A percentile compares a stretch with the other conserved stretches of the same genome.
These are phyloP conservation scores for Prorops nasuta DNA, from an alignment of 1,140 invertebrate species.

Conservation along the genomic window DNA sequence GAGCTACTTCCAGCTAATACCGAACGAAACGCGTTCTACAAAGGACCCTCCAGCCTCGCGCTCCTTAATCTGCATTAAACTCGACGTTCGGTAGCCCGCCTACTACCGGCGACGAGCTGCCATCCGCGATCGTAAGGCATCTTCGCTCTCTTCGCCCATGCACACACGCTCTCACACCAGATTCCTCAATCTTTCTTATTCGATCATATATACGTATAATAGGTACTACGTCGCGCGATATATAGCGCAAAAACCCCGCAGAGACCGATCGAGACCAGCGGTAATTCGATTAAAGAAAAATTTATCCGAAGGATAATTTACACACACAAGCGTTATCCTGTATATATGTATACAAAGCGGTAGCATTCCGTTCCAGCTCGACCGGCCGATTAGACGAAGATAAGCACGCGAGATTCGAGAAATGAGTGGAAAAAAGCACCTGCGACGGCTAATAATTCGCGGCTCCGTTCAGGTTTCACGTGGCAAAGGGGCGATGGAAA, in stretches of 20 bases:
- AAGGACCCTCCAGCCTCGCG: conserved; percentile 40
- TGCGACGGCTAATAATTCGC: conserved; percentile 52
- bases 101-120: conserved; percentile 19
- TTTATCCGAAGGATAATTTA: too few species aligned
- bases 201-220: too few species aligned
- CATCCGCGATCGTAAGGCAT: conserved; percentile 25
- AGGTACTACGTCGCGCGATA: too few species aligned
- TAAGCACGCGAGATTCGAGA: too few species aligned
- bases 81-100: conserved; percentile 45
- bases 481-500: conserved; percentile 21
- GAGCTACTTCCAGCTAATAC: conserved; percentile 55
- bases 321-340: too few species aligned
- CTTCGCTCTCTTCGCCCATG: conserved; percentile 16
- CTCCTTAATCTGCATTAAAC: conserved; percentile 55
- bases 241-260: too few species aligned
- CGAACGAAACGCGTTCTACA: conserved; percentile 54
- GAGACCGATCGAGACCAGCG: too few species aligned
- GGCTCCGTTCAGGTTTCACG: conserved; percentile 36
- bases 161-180: not conserved
- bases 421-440: conserved; percentile 46
- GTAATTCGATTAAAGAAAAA: too few species aligned
- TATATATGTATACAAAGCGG: too few species aligned
- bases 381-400: too few species aligned
- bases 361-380: too few species aligned
- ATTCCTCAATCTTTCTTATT: too few species aligned